Evolutionary conservation across 2,797 vertebrate genomes (phyloP).

Genomic region (Echiichthys vipera): DNA sequence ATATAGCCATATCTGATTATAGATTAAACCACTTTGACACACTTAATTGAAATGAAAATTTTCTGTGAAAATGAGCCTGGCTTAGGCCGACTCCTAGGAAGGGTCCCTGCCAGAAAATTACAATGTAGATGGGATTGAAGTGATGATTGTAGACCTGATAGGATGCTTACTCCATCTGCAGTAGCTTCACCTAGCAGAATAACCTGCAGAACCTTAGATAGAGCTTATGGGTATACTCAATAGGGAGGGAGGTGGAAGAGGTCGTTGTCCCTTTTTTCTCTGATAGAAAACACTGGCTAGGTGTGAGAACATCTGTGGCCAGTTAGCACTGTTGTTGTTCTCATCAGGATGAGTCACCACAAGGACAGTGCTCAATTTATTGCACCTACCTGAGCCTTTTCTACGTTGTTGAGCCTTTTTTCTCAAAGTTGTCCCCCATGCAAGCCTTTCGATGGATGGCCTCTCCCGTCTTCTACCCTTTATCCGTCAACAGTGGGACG

Average conservation of each 20-base stretch:
- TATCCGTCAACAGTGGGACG: constrained; percentile 54
- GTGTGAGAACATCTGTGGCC: constrained; percentile 50
- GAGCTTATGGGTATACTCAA: constrained; percentile 36
- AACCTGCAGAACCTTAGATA: constrained; percentile 40
- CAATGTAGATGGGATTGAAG: constrained; percentile 27
- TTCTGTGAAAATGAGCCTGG: constrained; percentile 43
- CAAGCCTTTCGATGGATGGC: constrained; percentile 34
- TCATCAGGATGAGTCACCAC: constrained; percentile 50
- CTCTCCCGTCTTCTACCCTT: constrained; percentile 55
- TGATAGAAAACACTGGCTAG: constrained; percentile 32
- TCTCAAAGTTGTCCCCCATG: constrained; percentile 24
- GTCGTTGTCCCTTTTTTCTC: constrained; percentile 44
- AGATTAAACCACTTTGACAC: constrained; percentile 67
- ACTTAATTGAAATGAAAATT: constrained; percentile 64
- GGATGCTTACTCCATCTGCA: constrained; percentile 33
- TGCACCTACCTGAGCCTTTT: constrained; percentile 31
- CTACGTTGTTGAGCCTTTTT: constrained; percentile 23
- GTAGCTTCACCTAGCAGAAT: constrained; percentile 50
- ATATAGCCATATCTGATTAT: constrained; percentile 70
- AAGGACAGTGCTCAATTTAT: constrained; percentile 42
- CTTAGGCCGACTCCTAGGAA: constrained; percentile 21
- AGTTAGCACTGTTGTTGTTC: constrained; percentile 47
- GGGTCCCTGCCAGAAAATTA: constrained; percentile 26
- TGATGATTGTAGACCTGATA: constrained; percentile 33
- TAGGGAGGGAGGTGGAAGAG: constrained; percentile 1